Conservation (phyloP, 2,888 invertebrate genomes). For the Heteromyza rotundicornis region DNA sequence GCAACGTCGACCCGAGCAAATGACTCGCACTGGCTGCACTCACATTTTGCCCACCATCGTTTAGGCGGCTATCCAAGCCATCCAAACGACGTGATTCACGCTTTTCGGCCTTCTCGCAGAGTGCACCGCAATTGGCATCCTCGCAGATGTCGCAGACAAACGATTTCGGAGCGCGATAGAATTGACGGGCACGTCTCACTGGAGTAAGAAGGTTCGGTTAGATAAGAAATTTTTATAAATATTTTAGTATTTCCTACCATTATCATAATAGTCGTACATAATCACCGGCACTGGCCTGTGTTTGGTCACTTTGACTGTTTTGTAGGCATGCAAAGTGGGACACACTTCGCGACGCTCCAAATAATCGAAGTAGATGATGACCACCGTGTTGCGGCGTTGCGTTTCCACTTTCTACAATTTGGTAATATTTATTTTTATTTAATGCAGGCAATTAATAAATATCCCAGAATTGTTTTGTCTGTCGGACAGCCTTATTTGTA, state of each 20-base stretch:
- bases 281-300: slow-evolving; percentile 87
- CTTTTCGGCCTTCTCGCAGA: slow-evolving; percentile 59
- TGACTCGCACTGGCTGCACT: not conserved
- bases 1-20: not conserved
- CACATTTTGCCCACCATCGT: slow-evolving; percentile 15
- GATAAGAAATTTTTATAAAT: slow-evolving; percentile 26
- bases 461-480: not conserved
- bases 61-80: not conserved
- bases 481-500: too few relatives aligned
- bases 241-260: slow-evolving; percentile 68
- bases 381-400: slow-evolving; percentile 68
- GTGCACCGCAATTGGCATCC: slow-evolving; percentile 65
- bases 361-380: slow-evolving; percentile 79
- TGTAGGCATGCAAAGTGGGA: slow-evolving; percentile 85
- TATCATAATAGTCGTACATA: slow-evolving; percentile 92
- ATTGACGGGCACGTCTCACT: slow-evolving; percentile 83
- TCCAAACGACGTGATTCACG: slow-evolving; percentile 46
- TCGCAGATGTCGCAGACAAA: slow-evolving; percentile 86
- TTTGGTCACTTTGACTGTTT: slow-evolving; percentile 83
- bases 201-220: slow-evolving; percentile 18
- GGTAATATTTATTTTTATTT: not conserved
- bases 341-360: slow-evolving; percentile 75
- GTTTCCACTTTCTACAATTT: slow-evolving; percentile 69
- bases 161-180: slow-evolving; percentile 75
- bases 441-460: too few relatives aligned